Evolutionary conservation across 2,888 invertebrate genomes (phyloP), one percentile per base, ranked within the genome.

Genomic region (Ommatoiulus sabulosus): DNA sequence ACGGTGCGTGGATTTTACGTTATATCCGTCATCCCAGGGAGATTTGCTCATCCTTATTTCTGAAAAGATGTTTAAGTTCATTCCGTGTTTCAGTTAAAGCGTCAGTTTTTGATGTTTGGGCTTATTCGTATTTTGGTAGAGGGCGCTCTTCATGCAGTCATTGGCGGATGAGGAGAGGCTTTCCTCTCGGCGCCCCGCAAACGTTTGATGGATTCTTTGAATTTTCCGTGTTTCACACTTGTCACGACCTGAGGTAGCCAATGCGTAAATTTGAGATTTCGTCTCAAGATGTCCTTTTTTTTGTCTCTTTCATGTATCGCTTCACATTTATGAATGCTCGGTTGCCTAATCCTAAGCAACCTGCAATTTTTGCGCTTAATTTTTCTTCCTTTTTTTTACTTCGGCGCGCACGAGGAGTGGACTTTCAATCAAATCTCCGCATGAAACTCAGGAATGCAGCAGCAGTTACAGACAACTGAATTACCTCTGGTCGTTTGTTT

Each of bases 401-500:
- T 52, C 7, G 10, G 3, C 15, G n/a, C 72, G 72, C 10, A 72
- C 24, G 72, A 72, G 24, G 72, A 72, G 72, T 20, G 24, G 72
- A n/a, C 72, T 72, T 72, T 72, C 72, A 72, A 72, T 72, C 72
- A 72, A 72, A 72, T 72, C 72, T 85, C 85, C 46, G 17, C 85
- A 85, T 85, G 85, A n/a, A 85, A 46, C 85, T 85, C 44, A 44
- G 85, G 85, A 85, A 85, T 85, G 85, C 85, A 44, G 46, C 85
- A 85, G 72, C 72, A 72, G 72, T 72, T 72, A 72, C 72, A 72
- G 72, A 72, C 87, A 52, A 87, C 87, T 87, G 87, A 87, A 87
- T 87, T 87, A 87, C 52, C 46, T 48, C 48, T 87, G 87, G 48
- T 87, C 57, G 87, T 87, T 85, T 87, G 87, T 87, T 87, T 87